These are phyloP conservation scores for Bos taurus DNA, from an alignment of 2,113 vertebrate species.

Conservation along the genomic window ARS-UCD2.0 NC_037346.1:51672001-51672500, in stretches of 20 bases:
- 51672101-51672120: slow-evolving; percentile 84
- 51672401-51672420: slow-evolving; percentile 67
- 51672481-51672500: slow-evolving; percentile 84
- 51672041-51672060: neutral
- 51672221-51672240: rapidly evolving
- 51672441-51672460: slow-evolving; percentile 96
- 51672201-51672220: rapidly evolving
- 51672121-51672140: slow-evolving; percentile 92
- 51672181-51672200: slow-evolving; percentile 95
- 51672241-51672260: rapidly evolving
- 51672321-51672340: rapidly evolving
- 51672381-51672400: neutral
- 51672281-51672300: neutral
- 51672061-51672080: neutral
- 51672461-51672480: slow-evolving; percentile 97
- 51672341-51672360: rapidly evolving
- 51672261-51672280: neutral
- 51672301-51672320: neutral
- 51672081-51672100: rapidly evolving
- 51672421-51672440: slow-evolving; percentile 94
- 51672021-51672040: no score
- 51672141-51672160: slow-evolving; percentile 94
- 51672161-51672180: slow-evolving; percentile 87
- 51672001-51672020: neutral
- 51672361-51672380: rapidly evolving